Conservation (phyloP, 2,113 vertebrate genomes). For the Sinocyclocheilus grahami region DNA sequence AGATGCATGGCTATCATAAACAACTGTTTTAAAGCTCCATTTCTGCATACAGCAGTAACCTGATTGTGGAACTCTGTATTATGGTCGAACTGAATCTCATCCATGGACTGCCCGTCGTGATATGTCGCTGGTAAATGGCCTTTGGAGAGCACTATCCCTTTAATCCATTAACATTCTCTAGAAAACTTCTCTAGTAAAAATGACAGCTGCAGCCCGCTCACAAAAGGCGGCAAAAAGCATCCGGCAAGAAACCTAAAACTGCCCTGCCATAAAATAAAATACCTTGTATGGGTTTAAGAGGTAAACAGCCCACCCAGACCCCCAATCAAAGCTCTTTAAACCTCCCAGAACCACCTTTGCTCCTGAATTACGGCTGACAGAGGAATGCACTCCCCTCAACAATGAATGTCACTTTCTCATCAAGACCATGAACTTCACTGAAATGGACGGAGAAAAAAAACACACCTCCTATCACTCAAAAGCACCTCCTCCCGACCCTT, state of each 20-base stretch:
- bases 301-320: conserved; percentile 51
- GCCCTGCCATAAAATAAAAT: conserved; percentile 67
- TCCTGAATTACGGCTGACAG: conserved; percentile 73
- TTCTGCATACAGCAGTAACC: background rate
- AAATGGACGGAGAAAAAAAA: background rate
- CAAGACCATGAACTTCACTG: conserved; percentile 61
- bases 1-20: conserved; percentile 31
- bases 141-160: conserved; percentile 71
- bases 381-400: conserved; percentile 73
- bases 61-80: conserved; percentile 16
- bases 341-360: conserved; percentile 72
- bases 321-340: conserved; percentile 39
- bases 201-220: conserved; percentile 77
- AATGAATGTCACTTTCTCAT: conserved; percentile 70
- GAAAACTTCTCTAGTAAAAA: conserved; percentile 80
- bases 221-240: conserved; percentile 73
- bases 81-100: background rate
- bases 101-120: background rate
- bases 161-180: conserved; percentile 77
- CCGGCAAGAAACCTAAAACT: conserved; percentile 74
- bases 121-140: background rate
- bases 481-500: background rate
- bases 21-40: background rate
- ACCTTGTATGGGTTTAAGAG: conserved; percentile 73
- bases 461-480: conserved; percentile 22